Evolutionary conservation across 2,113 vertebrate species (phyloP).

Genomic region (Onychostruthus taczanowskii): DNA sequence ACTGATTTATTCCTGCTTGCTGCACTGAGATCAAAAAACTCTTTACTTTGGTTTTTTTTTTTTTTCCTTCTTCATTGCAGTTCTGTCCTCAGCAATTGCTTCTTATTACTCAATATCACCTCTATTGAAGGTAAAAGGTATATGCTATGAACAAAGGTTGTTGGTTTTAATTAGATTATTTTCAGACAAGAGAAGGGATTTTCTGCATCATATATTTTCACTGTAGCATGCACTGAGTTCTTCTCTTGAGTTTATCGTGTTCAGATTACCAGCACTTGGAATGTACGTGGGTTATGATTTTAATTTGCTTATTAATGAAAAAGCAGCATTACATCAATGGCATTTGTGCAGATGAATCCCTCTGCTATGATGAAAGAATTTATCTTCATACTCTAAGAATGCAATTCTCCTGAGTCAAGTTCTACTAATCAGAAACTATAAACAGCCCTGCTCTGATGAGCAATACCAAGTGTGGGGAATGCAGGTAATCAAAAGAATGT

Average conservation of each 20-base stretch:
- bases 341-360: background rate
- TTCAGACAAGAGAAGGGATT: background rate
- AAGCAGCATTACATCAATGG: background rate
- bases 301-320: conserved; percentile 28
- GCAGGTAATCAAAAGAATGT: background rate
- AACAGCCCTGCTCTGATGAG: background rate
- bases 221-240: background rate
- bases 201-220: background rate
- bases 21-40: background rate
- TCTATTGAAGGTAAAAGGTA: background rate
- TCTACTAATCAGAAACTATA: conserved; percentile 24
- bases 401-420: background rate
- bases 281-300: background rate
- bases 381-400: background rate
- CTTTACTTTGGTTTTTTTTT: background rate
- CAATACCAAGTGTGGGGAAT: background rate
- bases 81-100: background rate
- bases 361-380: background rate
- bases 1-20: background rate
- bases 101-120: background rate
- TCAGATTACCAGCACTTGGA: background rate
- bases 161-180: background rate
- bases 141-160: background rate
- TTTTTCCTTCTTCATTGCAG: background rate
- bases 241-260: background rate